These are phyloP conservation scores for Drosophila merina DNA, from an alignment of 2,888 invertebrate genomes.

Conservation along the genomic window DNA sequence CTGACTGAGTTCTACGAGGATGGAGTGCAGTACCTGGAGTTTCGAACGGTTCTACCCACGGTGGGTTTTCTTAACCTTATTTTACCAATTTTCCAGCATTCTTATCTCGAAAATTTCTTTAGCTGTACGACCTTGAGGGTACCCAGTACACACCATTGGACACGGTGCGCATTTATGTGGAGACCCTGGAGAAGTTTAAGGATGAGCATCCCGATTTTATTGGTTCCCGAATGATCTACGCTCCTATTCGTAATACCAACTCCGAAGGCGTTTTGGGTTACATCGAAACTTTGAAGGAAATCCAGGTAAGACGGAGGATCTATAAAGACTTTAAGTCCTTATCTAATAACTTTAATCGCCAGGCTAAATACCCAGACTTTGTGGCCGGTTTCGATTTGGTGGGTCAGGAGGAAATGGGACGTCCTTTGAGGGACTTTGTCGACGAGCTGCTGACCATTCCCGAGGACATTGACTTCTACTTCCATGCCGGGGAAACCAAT, in stretches of 20 bases:
- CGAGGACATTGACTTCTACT: slow-evolving; percentile 87
- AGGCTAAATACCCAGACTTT: slow-evolving; percentile 86
- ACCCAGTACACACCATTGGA: slow-evolving; percentile 85
- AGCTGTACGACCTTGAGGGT: slow-evolving; percentile 88
- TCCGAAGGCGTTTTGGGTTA: slow-evolving; percentile 83
- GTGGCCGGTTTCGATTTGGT: slow-evolving; percentile 92
- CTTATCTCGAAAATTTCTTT: neutral
- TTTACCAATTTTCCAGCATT: neutral
- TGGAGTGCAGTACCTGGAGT: slow-evolving; percentile 89
- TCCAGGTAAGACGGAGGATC: slow-evolving; percentile 66
- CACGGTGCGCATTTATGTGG: slow-evolving; percentile 86
- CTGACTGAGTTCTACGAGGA: slow-evolving; percentile 87
- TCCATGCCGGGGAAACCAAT: slow-evolving; percentile 93
- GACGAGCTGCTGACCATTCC: slow-evolving; percentile 85
- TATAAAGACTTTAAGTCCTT: neutral
- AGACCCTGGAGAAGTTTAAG: slow-evolving; percentile 86
- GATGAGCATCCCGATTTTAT: slow-evolving; percentile 86
- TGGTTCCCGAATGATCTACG: slow-evolving; percentile 89
- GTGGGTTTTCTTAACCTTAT: slow-evolving; percentile 59
- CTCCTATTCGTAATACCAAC: slow-evolving; percentile 85
- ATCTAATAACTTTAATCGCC: slow-evolving; percentile 41
- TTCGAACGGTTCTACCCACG: slow-evolving; percentile 87
- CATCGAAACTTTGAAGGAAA: slow-evolving; percentile 79
- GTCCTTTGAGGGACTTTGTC: slow-evolving; percentile 87
- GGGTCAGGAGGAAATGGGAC: slow-evolving; percentile 90